These are phyloP conservation scores for Nothobranchius furzeri DNA, from an alignment of 2,113 vertebrate genomes.

Conservation along the genomic window DNA sequence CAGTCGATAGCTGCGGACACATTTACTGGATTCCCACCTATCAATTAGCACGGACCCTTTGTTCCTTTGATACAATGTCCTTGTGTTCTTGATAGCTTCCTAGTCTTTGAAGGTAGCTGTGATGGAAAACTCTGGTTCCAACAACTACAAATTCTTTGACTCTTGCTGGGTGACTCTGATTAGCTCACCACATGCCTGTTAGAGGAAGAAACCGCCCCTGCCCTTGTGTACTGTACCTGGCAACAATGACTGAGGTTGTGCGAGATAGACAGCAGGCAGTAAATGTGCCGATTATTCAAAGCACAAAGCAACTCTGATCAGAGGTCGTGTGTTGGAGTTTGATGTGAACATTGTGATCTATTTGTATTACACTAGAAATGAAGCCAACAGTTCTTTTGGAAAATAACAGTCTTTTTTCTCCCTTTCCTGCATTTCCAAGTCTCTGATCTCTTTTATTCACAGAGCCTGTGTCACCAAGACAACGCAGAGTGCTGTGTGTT, in stretches of 20 bases:
- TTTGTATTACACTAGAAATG: conserved; percentile 11
- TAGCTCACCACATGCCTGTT: conserved; percentile 56
- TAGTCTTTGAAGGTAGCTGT: conserved; percentile 71
- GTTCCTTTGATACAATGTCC: conserved; percentile 68
- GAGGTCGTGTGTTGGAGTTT: conserved; percentile 29
- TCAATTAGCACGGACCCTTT: conserved; percentile 70
- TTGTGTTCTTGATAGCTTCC: conserved; percentile 58
- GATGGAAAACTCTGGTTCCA: conserved; percentile 67
- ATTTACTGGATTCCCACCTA: conserved; percentile 67
- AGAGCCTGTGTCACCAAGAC: conserved; percentile 20
- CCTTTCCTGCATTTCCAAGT: background rate
- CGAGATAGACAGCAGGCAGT: conserved; percentile 26
- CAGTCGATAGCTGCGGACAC: conserved; percentile 59
- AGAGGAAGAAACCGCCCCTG: conserved; percentile 47
- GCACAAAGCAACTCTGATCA: conserved; percentile 6
- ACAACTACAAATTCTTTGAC: conserved; percentile 65
- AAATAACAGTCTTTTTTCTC: conserved; percentile 12
- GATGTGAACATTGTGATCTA: conserved; percentile 30
- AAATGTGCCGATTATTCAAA: conserved; percentile 20
- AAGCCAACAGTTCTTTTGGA: background rate
- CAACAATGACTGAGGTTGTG: conserved; percentile 29
- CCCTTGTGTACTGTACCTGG: conserved; percentile 32
- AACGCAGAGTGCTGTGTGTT: conserved; percentile 15
- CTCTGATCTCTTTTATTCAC: conserved; percentile 2
- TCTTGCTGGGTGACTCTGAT: conserved; percentile 47